phyloP scores from a whole-genome alignment of 1,140 invertebrate species.

The Bombus fervidus region DNA sequence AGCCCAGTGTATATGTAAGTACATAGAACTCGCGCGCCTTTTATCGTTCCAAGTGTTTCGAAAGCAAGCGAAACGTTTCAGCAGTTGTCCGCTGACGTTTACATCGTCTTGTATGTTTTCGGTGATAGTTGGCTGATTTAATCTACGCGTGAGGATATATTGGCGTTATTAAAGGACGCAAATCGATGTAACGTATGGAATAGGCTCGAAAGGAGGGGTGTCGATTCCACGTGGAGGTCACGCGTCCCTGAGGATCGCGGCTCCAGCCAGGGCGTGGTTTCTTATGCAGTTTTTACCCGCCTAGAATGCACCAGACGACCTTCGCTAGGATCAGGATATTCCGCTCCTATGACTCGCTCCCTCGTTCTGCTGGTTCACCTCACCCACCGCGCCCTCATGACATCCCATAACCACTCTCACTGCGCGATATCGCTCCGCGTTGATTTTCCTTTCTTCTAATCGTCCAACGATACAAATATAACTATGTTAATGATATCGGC shows the following conservation, averaged over 20 bases:
- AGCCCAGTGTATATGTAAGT: conserved; percentile 10
- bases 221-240: conserved; percentile 32
- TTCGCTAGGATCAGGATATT: conserved; percentile 80
- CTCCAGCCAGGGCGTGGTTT: conserved; percentile 80
- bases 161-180: not conserved
- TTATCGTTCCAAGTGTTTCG: conserved; percentile 14
- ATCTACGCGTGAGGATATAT: not conserved
- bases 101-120: not conserved
- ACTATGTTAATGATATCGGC: not conserved
- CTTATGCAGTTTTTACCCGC: conserved; percentile 78
- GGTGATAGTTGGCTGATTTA: not conserved
- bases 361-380: not conserved
- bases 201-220: not conserved
- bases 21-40: not conserved
- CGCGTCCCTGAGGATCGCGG: conserved; percentile 76
- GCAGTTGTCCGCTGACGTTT: not conserved
- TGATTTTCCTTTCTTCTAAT: not conserved
- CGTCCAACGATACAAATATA: not conserved
- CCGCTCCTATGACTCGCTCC: conserved; percentile 48
- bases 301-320: conserved; percentile 80
- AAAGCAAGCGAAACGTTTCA: not conserved
- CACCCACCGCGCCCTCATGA: conserved; percentile 33
- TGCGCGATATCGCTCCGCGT: not conserved
- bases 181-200: not conserved
- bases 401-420: conserved; percentile 26